These are phyloP conservation scores for Pedetes capensis DNA, from an alignment of 2,113 vertebrate genomes.

Conservation along the genomic window DNA sequence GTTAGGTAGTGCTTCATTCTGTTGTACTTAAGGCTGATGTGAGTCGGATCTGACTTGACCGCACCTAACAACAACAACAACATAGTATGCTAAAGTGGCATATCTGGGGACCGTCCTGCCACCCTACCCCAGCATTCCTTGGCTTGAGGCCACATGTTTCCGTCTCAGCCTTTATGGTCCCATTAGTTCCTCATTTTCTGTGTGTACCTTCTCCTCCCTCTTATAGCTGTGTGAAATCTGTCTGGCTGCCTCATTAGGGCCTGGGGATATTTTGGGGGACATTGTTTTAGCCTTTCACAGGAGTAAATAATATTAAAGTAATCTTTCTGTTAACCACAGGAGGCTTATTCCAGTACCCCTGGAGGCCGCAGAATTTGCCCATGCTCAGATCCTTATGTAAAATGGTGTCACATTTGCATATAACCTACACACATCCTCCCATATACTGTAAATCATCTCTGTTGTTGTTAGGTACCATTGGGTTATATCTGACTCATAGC, in stretches of 20 bases:
- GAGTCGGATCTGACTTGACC: no score
- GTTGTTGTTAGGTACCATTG: no score
- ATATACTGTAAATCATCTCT: not conserved
- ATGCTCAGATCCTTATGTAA: not conserved
- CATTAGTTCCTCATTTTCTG: not conserved
- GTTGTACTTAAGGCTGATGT: no score
- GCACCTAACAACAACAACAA: no score
- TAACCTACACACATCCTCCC: not conserved
- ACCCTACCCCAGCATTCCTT: not conserved
- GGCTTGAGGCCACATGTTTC: rapidly evolving
- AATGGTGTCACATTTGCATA: not conserved
- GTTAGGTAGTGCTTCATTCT: no score
- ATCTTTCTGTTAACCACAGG: not conserved
- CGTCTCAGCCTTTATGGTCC: rapidly evolving
- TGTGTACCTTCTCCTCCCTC: not conserved
- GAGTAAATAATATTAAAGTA: not conserved
- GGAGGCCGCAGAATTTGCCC: not conserved
- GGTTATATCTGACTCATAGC: no score
- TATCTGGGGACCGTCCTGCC: no score
- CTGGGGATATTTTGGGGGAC: not conserved
- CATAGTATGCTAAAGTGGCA: not conserved
- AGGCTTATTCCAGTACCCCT: not conserved
- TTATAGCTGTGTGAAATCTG: not conserved
- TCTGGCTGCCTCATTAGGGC: not conserved
- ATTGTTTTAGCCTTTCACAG: not conserved